Evolutionary conservation across 2,888 invertebrate species (phyloP).

Genomic region (Exephanes ischioxanthus): DNA sequence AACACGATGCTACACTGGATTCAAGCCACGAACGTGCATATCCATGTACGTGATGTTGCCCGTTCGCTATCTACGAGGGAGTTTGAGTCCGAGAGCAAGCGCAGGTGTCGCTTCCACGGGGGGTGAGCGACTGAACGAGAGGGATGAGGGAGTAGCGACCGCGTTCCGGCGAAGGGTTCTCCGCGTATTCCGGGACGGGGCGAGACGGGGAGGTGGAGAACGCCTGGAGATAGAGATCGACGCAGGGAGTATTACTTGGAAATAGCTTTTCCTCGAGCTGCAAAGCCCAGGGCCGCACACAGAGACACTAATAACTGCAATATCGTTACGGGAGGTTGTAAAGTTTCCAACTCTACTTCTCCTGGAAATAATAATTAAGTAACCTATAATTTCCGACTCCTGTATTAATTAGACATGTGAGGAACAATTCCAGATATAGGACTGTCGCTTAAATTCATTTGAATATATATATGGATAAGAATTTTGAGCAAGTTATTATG

Average conservation of each 20-base stretch:
- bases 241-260: not conserved
- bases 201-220: not conserved
- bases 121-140: constrained; percentile 18
- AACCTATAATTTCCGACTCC: too few species aligned
- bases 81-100: constrained; percentile 14
- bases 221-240: not conserved
- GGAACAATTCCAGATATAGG: too few species aligned
- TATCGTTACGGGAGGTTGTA: not conserved
- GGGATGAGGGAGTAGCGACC: not conserved
- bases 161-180: not conserved
- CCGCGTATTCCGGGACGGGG: not conserved
- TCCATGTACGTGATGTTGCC: constrained; percentile 34
- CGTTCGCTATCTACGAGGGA: constrained; percentile 1
- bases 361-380: too few species aligned
- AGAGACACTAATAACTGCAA: constrained; percentile 10
- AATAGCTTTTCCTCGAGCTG: not conserved
- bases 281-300: not conserved
- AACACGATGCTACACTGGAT: constrained; percentile 61
- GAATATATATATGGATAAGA: too few species aligned
- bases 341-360: too few species aligned
- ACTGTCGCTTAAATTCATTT: not conserved
- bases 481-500: too few species aligned
- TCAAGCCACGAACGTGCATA: constrained; percentile 44
- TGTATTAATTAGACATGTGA: too few species aligned
- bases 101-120: constrained; percentile 18